Conservation (phyloP, 23 tunicate genomes). For the Trididemnum clinides region DNA sequence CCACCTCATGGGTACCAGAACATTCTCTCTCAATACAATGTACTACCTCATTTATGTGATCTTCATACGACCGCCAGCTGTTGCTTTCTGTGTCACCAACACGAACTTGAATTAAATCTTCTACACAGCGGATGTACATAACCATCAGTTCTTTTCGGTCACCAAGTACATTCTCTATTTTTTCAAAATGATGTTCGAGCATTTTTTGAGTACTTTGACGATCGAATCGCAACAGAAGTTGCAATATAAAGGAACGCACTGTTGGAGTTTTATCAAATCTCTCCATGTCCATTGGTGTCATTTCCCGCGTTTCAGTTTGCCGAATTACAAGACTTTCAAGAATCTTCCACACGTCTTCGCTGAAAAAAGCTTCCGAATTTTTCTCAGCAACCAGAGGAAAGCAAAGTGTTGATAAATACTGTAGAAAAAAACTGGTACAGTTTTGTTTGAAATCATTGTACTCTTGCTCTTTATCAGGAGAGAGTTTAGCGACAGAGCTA, state of each 20-base stretch:
- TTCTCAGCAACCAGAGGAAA: constrained; percentile 11
- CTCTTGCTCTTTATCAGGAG: constrained; percentile 8
- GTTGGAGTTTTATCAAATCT: constrained; percentile 56
- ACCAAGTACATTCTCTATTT: constrained; percentile 7
- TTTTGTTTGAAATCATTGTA: constrained; percentile 25
- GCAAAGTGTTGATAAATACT: constrained; percentile 56
- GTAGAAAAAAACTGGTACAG: constrained; percentile 62
- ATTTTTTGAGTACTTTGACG: not conserved
- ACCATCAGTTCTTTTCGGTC: constrained; percentile 37
- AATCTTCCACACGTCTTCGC: not conserved
- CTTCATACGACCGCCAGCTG: not conserved
- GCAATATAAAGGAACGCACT: constrained; percentile 48
- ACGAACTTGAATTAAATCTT: constrained; percentile 22
- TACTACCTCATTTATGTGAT: not conserved
- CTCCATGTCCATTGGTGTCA: constrained; percentile 31
- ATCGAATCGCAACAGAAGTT: constrained; percentile 38
- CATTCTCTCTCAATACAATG: not conserved
- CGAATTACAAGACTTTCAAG: constrained; percentile 48
- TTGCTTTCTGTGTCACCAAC: not conserved
- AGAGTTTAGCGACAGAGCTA: not conserved
- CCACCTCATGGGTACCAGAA: no score
- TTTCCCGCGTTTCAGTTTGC: constrained; percentile 19
- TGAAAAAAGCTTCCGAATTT: not conserved
- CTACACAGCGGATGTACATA: constrained; percentile 41
- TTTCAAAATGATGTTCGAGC: constrained; percentile 44